Evolutionary conservation across 1,140 invertebrate species (phyloP), one percentile per base, ranked within the genome.

Genomic region (Drosophila leontia): DNA sequence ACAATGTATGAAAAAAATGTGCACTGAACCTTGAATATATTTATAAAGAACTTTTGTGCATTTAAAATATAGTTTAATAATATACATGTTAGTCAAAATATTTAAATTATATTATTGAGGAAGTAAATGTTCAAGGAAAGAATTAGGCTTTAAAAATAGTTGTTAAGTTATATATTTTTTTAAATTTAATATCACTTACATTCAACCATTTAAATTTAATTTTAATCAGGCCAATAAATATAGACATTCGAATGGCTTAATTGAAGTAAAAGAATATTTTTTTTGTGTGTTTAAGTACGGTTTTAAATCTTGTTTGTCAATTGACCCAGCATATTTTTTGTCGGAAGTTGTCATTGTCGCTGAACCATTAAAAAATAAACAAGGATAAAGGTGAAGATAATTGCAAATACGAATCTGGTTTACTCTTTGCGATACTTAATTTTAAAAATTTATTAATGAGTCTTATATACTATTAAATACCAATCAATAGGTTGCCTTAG

Each of bases 321-420:
- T 37, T 19, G 13, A 23, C 19, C 3, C 51, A 55, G 15, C 51
- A 53, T 53, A 37, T 37, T 37, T 53, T 53, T 53, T 53, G 51
- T 37, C 17, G 34, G 51, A 55, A 55, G 23, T 37, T 55, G 34
- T 37, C 34, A 55, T 23, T 37, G 17, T 37, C 12, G 34, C 17
- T 55, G 34, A 55, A 15, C 51, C 51, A 13, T 19, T 19, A 23
- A 37, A 55, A 23, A 55, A 13, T 8, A 37, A 23, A 15, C 29
- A 35, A 9, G 17, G 17, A 53, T 37, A 55, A 19, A 12, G 17
- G 13, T 37, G 6, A 37, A 15, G 2, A 13, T 23, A 15, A 9
- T 15, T 9, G 3, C 1, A 23, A 55, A 15, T 17, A 11, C 34
- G 51, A 37, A 23, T 11, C 7, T 15, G 13, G 19, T 6, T 55